Evolutionary conservation across 2,888 invertebrate genomes (phyloP), one percentile per base, ranked within the genome.

Genomic region (Autographa gamma): DNA sequence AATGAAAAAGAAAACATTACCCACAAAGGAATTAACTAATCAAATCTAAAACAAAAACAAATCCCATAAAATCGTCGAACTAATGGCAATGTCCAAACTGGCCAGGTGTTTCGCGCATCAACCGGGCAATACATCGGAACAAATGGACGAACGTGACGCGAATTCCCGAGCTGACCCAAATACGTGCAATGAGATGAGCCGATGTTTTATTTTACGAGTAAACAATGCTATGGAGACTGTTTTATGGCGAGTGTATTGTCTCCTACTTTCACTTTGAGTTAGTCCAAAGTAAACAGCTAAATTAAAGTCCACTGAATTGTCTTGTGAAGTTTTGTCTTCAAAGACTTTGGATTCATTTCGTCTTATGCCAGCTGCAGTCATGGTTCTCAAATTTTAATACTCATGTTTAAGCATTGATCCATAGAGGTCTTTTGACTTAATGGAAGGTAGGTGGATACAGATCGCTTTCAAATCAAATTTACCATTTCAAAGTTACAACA

Each of bases 111-210:
- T 83, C 85, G 86, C 86, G 79, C 88, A 86, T 88, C 88, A 89
- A 83, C 85, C 81, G 84, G 84, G 60, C 90, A 90, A 91, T 90
- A 91, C 91, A 89, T 91, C 91, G 93, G 92, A 92, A 94, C 94
- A 94, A 95, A 95, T 94, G 92, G 91, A 82, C 78, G 89, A 66
- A 92, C 95, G 95, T 94, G 95, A 91, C 82, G 80, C 77, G 94
- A 88, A 90, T 92, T 60, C 81, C 64, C 71, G 80, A 79, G 76
- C 80, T 91, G 93, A 90, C 93, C 93, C 83, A 86, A 83, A 89
- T 90, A 84, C 79, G 73, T 71, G 79, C 73, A 76, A 81, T 81
- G 76, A 83, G 82, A 82, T 79, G 82, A 79, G 76, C 81, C 70
- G 69, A 72, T 82, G 82, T 82, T 82, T 82, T 83, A 78, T 79